Evolutionary conservation across 2,888 invertebrate genomes (phyloP).

Genomic region (Xylophagus ater): DNA sequence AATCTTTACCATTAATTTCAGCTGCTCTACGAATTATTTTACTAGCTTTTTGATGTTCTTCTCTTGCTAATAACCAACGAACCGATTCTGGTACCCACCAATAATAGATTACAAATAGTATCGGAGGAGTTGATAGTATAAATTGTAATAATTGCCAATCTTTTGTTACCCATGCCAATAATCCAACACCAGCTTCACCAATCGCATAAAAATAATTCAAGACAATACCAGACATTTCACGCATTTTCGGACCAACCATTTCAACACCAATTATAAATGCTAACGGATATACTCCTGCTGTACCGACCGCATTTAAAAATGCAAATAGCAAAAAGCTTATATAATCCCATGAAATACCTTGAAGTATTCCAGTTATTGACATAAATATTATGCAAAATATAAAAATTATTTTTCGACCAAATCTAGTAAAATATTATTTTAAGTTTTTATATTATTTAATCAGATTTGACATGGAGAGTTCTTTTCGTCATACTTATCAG

Average conservation of each 20-base stretch:
- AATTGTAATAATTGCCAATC: constrained; percentile 50
- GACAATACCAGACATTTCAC: constrained; percentile 51
- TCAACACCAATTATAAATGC: constrained; percentile 53
- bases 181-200: constrained; percentile 51
- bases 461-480: background rate
- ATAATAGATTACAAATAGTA: constrained; percentile 47
- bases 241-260: constrained; percentile 50
- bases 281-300: constrained; percentile 48
- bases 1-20: constrained; percentile 41
- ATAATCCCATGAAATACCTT: constrained; percentile 44
- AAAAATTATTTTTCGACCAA: constrained; percentile 48
- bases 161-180: constrained; percentile 46
- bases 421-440: constrained; percentile 36
- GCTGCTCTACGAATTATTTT: constrained; percentile 47
- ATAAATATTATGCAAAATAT: constrained; percentile 46
- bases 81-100: constrained; percentile 57
- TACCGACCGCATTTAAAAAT: constrained; percentile 49
- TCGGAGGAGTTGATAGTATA: constrained; percentile 48
- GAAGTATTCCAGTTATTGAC: constrained; percentile 46
- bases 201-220: constrained; percentile 53
- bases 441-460: constrained; percentile 4
- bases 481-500: constrained; percentile 43
- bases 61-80: constrained; percentile 51
- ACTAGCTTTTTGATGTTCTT: constrained; percentile 44
- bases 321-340: constrained; percentile 43